phyloP scores from a whole-genome alignment of 2,888 invertebrate species.

The Yponomeuta sedellus region DNA sequence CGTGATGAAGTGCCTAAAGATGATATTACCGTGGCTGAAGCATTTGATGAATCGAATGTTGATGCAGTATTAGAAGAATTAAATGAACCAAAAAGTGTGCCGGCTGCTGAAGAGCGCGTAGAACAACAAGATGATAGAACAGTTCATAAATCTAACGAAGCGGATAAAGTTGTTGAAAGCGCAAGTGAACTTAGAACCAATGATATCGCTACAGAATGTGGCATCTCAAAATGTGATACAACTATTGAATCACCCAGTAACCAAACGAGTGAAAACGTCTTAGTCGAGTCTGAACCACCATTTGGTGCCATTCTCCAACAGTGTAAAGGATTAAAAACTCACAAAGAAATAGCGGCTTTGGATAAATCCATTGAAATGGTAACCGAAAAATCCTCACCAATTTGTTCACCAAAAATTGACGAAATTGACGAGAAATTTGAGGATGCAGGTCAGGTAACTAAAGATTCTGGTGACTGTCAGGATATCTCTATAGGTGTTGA shows the following conservation, averaged over 20 bases:
- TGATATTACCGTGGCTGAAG: no score
- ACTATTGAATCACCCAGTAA: background rate
- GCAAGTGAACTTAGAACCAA: background rate
- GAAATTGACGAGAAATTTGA: background rate
- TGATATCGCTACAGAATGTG: background rate
- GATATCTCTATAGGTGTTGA: no score
- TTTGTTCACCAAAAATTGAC: background rate
- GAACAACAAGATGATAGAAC: background rate
- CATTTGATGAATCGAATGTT: no score
- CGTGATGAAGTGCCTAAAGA: no score
- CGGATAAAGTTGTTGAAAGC: background rate
- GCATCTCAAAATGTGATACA: background rate
- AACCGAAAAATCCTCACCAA: background rate
- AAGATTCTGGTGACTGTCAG: background rate
- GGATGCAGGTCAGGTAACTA: background rate
- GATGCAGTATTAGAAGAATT: background rate
- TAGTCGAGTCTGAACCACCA: background rate
- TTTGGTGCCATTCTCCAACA: background rate
- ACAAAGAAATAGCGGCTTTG: background rate
- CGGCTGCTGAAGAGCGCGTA: background rate
- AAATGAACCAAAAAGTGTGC: background rate
- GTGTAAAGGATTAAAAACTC: background rate
- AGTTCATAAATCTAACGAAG: background rate
- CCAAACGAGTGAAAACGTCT: background rate
- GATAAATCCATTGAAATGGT: background rate